A percentile compares a stretch with the other conserved stretches of the same genome.
These are phyloP conservation scores for Cetonia aurata DNA, from an alignment of 2,888 invertebrate species.

Conservation along the genomic window DNA sequence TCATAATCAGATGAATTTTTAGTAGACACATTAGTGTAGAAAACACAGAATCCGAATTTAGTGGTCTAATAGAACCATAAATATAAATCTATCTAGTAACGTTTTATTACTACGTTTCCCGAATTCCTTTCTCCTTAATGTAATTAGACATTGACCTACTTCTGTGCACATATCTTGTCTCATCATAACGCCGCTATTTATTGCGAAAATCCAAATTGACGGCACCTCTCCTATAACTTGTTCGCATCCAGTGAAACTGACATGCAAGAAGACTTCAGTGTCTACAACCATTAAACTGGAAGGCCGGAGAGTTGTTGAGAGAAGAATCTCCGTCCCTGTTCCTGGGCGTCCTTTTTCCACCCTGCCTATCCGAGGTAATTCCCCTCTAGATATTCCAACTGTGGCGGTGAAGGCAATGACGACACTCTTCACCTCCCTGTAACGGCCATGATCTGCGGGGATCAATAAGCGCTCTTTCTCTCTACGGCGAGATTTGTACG, in stretches of 20 bases:
- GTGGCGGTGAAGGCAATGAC: constrained; percentile 36
- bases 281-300: constrained; percentile 56
- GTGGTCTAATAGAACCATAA: no score
- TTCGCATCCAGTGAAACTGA: constrained; percentile 46
- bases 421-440: constrained; percentile 44
- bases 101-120: no score
- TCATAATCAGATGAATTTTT: no score
- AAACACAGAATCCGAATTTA: no score
- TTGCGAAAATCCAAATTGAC: constrained; percentile 33
- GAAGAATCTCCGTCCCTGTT: constrained; percentile 53
- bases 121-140: no score
- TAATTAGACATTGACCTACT: no score
- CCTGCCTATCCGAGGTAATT: constrained; percentile 43
- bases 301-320: constrained; percentile 54
- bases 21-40: no score
- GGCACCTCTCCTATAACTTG: constrained; percentile 17
- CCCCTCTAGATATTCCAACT: constrained; percentile 38
- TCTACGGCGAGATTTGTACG: constrained; percentile 45
- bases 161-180: not conserved
- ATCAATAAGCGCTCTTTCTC: constrained; percentile 56
- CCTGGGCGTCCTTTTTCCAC: constrained; percentile 48
- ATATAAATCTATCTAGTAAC: no score
- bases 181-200: constrained; percentile 10
- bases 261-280: constrained; percentile 51
- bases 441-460: constrained; percentile 52